These are phyloP conservation scores for Folsomia manolachei DNA, from an alignment of 2,888 invertebrate genomes.

Conservation along the genomic window DNA sequence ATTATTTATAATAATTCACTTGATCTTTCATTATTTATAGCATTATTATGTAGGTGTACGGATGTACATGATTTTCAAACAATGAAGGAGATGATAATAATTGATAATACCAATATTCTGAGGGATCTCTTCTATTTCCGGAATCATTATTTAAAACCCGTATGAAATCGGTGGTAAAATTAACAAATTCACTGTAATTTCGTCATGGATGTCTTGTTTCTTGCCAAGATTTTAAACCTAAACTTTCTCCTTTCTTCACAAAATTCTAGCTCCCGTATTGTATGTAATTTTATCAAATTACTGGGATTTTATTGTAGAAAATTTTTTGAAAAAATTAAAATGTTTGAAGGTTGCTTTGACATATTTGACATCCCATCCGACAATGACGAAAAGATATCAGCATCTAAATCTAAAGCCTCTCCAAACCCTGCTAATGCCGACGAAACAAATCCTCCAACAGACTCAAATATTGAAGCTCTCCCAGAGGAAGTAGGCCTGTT, in stretches of 20 bases:
- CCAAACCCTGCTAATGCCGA: neutral
- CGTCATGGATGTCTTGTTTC: neutral
- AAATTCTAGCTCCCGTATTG: neutral
- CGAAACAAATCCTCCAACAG: neutral
- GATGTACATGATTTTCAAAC: too few species aligned
- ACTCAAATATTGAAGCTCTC: too few species aligned
- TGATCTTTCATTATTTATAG: too few species aligned
- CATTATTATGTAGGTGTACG: too few species aligned
- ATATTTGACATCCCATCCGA: neutral
- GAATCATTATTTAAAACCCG: too few species aligned
- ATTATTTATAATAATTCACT: too few species aligned
- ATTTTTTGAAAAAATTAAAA: neutral
- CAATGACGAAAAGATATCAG: neutral
- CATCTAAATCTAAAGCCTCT: neutral
- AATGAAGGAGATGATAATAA: too few species aligned
- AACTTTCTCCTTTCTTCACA: neutral
- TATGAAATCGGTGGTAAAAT: too few species aligned
- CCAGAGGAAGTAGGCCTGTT: neutral
- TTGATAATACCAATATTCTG: too few species aligned
- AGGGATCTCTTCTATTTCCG: too few species aligned
- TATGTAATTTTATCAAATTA: neutral
- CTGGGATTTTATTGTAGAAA: neutral
- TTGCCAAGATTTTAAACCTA: too few species aligned
- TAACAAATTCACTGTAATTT: neutral
- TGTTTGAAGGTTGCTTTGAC: neutral